These are phyloP conservation scores for Liposcelis brunnea DNA, from an alignment of 2,888 invertebrate species.

Conservation along the genomic window DNA sequence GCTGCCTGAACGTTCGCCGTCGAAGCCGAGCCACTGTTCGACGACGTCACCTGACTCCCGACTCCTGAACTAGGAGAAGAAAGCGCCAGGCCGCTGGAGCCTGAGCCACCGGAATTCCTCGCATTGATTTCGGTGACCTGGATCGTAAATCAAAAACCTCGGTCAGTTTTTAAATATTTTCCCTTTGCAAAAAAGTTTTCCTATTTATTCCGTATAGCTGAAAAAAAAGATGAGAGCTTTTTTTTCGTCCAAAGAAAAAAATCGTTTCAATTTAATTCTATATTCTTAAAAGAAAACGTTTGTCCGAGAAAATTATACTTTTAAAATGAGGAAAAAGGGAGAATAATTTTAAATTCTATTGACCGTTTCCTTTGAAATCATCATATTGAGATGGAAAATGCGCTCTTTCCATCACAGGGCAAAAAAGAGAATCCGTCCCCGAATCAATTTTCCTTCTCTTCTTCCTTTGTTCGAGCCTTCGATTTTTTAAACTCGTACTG, in stretches of 20 bases:
- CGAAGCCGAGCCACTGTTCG: constrained; percentile 1
- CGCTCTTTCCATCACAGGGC: too few species aligned
- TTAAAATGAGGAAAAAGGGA: neutral
- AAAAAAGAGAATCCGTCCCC: too few species aligned
- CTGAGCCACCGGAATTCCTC: constrained; percentile 27
- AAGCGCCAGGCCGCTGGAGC: constrained; percentile 26
- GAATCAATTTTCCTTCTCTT: too few species aligned
- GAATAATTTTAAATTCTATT: neutral
- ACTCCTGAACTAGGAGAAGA: constrained; percentile 31
- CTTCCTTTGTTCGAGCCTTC: too few species aligned
- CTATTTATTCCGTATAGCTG: constrained; percentile 17
- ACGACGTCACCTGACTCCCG: constrained; percentile 27
- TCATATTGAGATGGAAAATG: too few species aligned
- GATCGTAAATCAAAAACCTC: too few species aligned
- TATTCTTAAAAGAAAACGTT: constrained; percentile 6
- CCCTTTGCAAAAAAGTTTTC: constrained; percentile 19
- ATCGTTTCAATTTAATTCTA: constrained; percentile 8
- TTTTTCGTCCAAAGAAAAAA: neutral
- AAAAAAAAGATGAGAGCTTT: neutral
- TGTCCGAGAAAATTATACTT: constrained; percentile 2
- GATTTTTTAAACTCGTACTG: too few species aligned
- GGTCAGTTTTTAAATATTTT: too few species aligned
- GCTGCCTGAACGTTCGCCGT: constrained; percentile 20
- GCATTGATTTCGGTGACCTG: constrained; percentile 31
- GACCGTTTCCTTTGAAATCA: too few species aligned